These are phyloP conservation scores for Gisinianus flammeolus DNA, from an alignment of 2,888 invertebrate species.

Conservation along the genomic window DNA sequence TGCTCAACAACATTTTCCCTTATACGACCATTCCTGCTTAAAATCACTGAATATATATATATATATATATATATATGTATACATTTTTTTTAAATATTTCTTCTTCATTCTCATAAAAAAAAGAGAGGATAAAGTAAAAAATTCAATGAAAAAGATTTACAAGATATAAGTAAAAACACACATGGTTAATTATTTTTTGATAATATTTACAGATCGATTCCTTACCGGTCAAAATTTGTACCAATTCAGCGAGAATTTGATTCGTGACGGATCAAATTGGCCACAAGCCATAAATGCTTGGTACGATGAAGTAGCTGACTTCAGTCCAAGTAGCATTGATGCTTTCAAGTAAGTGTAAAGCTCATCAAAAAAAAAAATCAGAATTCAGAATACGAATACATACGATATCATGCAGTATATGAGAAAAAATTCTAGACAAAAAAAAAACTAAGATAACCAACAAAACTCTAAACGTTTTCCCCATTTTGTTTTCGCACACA, in stretches of 20 bases:
- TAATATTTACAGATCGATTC: conserved; percentile 70
- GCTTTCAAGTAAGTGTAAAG: conserved; percentile 58
- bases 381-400: neutral
- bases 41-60: no score
- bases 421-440: neutral
- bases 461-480: neutral
- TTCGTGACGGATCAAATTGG: conserved; percentile 59
- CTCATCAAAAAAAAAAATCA: neutral
- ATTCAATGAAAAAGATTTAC: no score
- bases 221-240: conserved; percentile 82
- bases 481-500: conserved; percentile 4
- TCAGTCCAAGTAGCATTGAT: conserved; percentile 56
- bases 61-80: no score
- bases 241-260: conserved; percentile 59
- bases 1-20: no score
- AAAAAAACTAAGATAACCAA: neutral
- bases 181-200: neutral
- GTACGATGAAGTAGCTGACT: conserved; percentile 60
- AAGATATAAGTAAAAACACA: no score
- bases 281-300: conserved; percentile 59
- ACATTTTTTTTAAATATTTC: no score
- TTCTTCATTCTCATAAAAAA: no score
- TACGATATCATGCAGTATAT: no score
- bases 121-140: no score
- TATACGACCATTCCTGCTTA: no score